These are phyloP conservation scores for Choreutis nemorana DNA, from an alignment of 2,888 invertebrate genomes.

Conservation along the genomic window DNA sequence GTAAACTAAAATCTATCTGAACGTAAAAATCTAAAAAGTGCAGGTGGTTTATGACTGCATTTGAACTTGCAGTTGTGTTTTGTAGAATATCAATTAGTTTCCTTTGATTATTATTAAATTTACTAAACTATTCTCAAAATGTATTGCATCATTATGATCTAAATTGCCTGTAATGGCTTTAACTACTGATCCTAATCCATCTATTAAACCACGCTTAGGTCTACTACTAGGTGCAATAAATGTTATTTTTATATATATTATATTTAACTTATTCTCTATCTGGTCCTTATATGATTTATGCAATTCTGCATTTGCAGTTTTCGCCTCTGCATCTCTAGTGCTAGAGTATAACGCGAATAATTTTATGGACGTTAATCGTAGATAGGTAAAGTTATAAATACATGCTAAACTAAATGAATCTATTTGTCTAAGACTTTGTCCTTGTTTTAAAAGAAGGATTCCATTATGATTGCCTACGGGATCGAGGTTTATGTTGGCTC, in stretches of 20 bases:
- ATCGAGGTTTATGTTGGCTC: slow-evolving; percentile 10
- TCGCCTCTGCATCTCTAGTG: too few relatives aligned
- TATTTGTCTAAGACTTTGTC: slow-evolving; percentile 9
- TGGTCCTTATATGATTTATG: too few relatives aligned
- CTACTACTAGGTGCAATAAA: slow-evolving; percentile 1
- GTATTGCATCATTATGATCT: slow-evolving; percentile 6
- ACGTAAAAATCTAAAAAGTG: neutral
- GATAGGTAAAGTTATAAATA: slow-evolving; percentile 12
- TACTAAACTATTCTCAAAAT: slow-evolving; percentile 6
- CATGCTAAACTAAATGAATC: slow-evolving; percentile 11
- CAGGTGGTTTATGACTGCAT: neutral
- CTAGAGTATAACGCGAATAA: too few relatives aligned
- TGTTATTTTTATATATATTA: too few relatives aligned
- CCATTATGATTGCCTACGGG: slow-evolving; percentile 17
- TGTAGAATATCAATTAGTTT: neutral
- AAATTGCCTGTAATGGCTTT: slow-evolving; percentile 7
- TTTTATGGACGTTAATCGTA: neutral
- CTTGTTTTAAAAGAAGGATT: slow-evolving; percentile 13
- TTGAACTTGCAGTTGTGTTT: slow-evolving; percentile 1
- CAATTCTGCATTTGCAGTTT: too few relatives aligned
- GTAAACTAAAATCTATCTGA: slow-evolving; percentile 6
- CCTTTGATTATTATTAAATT: slow-evolving; percentile 3
- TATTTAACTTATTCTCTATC: too few relatives aligned
- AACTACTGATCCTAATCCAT: slow-evolving; percentile 5
- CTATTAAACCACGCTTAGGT: slow-evolving; percentile 4